Evolutionary conservation across 2,113 vertebrate genomes (phyloP).

Genomic region (Hyla sarda): DNA sequence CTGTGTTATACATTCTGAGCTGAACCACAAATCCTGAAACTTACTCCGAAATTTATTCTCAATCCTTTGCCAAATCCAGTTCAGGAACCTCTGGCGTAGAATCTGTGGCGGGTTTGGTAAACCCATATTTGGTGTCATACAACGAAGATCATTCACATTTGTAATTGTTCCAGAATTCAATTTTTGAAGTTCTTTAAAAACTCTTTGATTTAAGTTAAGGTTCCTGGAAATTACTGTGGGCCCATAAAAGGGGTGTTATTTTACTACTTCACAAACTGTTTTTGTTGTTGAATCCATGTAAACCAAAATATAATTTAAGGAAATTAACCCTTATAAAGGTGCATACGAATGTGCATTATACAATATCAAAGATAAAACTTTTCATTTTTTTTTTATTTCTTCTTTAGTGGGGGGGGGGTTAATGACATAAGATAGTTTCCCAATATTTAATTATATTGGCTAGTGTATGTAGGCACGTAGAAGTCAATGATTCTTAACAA

Average conservation of each 20-base stretch:
- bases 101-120: neutral
- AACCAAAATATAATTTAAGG: neutral
- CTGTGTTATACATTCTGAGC: neutral
- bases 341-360: neutral
- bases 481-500: neutral
- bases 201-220: neutral
- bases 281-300: neutral
- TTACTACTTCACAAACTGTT: neutral
- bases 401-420: too few species aligned
- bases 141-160: neutral
- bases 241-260: neutral
- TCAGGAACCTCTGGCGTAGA: neutral
- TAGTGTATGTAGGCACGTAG: too few species aligned
- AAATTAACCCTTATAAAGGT: neutral
- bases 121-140: slow-evolving; percentile 26
- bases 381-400: neutral
- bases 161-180: neutral
- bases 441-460: too few species aligned
- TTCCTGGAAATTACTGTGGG: neutral
- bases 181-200: neutral
- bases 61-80: neutral
- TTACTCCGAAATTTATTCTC: neutral
- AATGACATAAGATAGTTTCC: too few species aligned
- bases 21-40: neutral
- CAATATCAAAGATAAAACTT: neutral